These are phyloP conservation scores for Cryptotermes secundus DNA, from an alignment of 1,140 invertebrate genomes.

Conservation along the genomic window DNA sequence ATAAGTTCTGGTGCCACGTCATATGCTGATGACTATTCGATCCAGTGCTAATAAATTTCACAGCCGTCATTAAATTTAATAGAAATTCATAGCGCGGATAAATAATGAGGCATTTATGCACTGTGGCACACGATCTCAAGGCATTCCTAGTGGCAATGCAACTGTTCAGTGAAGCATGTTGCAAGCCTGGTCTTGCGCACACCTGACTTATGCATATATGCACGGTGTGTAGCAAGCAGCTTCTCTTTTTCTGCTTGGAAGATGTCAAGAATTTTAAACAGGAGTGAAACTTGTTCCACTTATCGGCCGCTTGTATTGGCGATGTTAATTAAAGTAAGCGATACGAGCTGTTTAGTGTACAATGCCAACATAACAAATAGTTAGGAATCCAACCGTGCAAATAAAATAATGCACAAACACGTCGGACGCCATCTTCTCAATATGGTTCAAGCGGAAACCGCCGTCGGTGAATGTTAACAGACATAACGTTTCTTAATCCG, in stretches of 20 bases:
- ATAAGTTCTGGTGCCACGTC: too few relatives aligned
- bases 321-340: background rate
- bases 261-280: constrained; percentile 8
- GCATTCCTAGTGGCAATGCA: background rate
- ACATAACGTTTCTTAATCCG: too few relatives aligned
- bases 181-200: background rate
- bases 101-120: background rate
- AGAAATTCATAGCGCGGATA: too few relatives aligned
- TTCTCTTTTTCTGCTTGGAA: background rate
- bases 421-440: too few relatives aligned
- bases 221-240: background rate
- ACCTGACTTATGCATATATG: background rate
- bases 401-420: too few relatives aligned
- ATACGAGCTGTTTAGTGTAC: background rate
- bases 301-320: background rate
- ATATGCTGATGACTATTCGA: too few relatives aligned
- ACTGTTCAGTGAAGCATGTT: background rate
- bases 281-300: background rate
- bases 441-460: too few relatives aligned
- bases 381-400: too few relatives aligned
- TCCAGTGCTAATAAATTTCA: too few relatives aligned
- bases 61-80: too few relatives aligned
- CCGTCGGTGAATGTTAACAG: too few relatives aligned
- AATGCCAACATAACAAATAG: background rate
- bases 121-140: background rate